These are phyloP conservation scores for Mastomys natalensis DNA, from an alignment of 2,113 vertebrate species.

Conservation along the genomic window DNA sequence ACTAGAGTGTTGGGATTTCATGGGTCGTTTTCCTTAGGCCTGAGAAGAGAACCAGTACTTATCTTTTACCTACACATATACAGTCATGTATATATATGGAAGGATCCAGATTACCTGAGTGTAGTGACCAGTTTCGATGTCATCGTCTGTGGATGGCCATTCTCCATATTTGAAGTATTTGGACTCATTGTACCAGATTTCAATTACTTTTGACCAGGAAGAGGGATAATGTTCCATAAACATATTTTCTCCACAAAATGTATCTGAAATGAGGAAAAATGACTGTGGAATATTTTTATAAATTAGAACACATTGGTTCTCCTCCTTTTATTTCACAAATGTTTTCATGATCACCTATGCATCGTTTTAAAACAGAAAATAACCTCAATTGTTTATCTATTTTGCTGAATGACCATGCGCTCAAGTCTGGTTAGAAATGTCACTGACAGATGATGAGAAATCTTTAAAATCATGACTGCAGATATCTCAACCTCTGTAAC, in stretches of 20 bases:
- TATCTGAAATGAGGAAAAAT: constrained; percentile 74
- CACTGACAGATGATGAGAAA: not conserved
- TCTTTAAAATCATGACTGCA: not conserved
- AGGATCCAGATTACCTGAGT: constrained; percentile 82
- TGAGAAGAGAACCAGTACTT: not conserved
- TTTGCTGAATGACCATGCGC: not conserved
- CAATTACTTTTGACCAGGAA: constrained; percentile 67
- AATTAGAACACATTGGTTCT: not conserved
- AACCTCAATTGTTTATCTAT: not conserved
- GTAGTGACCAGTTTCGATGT: constrained; percentile 66
- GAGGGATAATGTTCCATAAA: constrained; percentile 16
- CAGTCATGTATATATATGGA: not conserved
- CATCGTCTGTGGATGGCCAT: not conserved
- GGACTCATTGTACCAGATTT: constrained; percentile 79
- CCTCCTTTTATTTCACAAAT: not conserved
- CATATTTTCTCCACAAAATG: constrained; percentile 85
- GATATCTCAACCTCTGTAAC: not conserved
- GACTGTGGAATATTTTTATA: not conserved
- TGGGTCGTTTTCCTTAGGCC: not conserved
- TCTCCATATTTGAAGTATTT: constrained; percentile 72
- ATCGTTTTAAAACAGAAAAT: not conserved
- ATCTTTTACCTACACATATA: not conserved
- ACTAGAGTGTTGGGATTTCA: not conserved
- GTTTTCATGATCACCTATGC: not conserved
- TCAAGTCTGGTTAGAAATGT: not conserved